These are phyloP conservation scores for Cremastobaeus sp. DNA, from an alignment of 2,888 invertebrate species.

Conservation along the genomic window DNA sequence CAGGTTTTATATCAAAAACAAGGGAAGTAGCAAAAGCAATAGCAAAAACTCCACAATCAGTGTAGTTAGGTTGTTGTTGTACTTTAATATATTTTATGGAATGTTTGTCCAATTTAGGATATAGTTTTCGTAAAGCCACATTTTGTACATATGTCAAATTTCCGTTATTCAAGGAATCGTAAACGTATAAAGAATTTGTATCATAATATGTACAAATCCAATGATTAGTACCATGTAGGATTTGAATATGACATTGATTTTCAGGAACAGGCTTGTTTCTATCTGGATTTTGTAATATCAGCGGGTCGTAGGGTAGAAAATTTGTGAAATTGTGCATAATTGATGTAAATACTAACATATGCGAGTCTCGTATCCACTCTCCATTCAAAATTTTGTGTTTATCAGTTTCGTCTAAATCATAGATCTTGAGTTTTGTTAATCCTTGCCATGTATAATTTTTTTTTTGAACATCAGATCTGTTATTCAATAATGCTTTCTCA, in stretches of 20 bases:
- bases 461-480: not conserved
- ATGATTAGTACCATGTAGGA: constrained; percentile 4
- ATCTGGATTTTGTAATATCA: constrained; percentile 2
- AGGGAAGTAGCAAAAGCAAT: constrained; percentile 23
- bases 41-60: constrained; percentile 29
- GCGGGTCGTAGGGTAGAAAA: constrained; percentile 20
- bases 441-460: constrained; percentile 12
- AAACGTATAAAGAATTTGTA: constrained; percentile 3
- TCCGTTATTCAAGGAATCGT: constrained; percentile 13
- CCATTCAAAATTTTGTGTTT: constrained; percentile 8
- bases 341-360: constrained; percentile 18
- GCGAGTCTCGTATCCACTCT: not conserved
- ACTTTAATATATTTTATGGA: constrained; percentile 1
- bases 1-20: constrained; percentile 4
- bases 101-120: constrained; percentile 4
- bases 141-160: not conserved
- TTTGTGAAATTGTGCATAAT: constrained; percentile 16
- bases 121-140: constrained; percentile 5
- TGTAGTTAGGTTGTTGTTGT: no score
- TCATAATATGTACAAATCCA: no score
- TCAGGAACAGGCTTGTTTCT: constrained; percentile 19
- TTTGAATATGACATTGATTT: constrained; percentile 20
- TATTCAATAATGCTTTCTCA: not conserved
- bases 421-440: not conserved
- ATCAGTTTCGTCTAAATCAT: not conserved